A percentile compares a stretch with the other conserved stretches of the same genome.
These are phyloP conservation scores for Sebastes cheni DNA, from an alignment of 2,797 vertebrate species.

Conservation along the genomic window DNA sequence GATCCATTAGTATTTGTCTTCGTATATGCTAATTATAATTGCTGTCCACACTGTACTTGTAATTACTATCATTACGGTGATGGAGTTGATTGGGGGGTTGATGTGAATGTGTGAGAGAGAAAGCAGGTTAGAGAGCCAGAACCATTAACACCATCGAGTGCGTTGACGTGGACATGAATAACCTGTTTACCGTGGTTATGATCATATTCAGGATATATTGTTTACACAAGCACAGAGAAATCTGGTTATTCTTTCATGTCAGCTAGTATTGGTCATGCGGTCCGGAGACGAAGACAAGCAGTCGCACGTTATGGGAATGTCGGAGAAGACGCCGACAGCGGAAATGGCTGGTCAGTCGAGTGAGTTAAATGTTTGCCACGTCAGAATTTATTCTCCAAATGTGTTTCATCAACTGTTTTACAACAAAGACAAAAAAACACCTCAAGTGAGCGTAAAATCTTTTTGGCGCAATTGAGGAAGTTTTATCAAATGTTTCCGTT, in stretches of 20 bases:
- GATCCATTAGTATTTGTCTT: constrained; percentile 42
- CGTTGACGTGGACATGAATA: not conserved
- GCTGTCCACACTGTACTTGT: constrained; percentile 35
- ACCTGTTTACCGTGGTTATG: not conserved
- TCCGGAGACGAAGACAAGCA: too few species aligned
- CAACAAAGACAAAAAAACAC: too few species aligned
- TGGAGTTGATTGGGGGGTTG: constrained; percentile 18
- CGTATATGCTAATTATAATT: constrained; percentile 40
- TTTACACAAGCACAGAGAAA: not conserved
- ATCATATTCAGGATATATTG: not conserved
- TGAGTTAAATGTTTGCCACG: too few species aligned
- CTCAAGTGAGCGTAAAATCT: too few species aligned
- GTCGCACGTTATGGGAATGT: too few species aligned
- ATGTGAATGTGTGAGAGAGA: not conserved
- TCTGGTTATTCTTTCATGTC: not conserved
- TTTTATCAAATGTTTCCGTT: too few species aligned
- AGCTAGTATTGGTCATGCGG: not conserved
- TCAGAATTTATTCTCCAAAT: too few species aligned
- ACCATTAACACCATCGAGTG: not conserved
- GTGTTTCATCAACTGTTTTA: too few species aligned
- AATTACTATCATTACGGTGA: constrained; percentile 45
- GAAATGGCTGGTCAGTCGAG: accelerated
- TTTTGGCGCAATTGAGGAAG: too few species aligned
- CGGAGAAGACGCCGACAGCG: accelerated
- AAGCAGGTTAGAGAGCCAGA: constrained; percentile 1